Evolutionary conservation across 2,797 vertebrate species (phyloP).

Genomic region (Denticeps clupeoides): DNA sequence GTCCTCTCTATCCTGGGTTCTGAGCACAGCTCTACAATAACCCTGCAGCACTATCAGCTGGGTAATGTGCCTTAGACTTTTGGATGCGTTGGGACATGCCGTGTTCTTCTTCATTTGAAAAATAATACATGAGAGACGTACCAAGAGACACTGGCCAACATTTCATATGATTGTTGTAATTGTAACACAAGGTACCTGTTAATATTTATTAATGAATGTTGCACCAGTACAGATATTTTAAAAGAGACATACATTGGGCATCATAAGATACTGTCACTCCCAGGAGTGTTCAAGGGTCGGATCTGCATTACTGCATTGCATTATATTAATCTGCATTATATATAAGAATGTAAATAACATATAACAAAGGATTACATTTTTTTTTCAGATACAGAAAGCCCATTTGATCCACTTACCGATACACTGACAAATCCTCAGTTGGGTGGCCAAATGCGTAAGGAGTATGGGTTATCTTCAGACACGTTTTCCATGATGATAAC

Average conservation of each 20-base stretch:
- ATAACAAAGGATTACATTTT: not conserved
- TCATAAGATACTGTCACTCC: too few relatives aligned
- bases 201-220: too few relatives aligned
- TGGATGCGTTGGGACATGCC: not conserved
- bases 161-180: too few relatives aligned
- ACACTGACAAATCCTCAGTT: slow-evolving; percentile 39
- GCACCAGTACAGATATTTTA: too few relatives aligned
- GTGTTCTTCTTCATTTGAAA: not conserved
- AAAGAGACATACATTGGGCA: too few relatives aligned
- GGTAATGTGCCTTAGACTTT: slow-evolving; percentile 31
- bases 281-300: too few relatives aligned
- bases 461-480: slow-evolving; percentile 48
- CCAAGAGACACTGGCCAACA: too few relatives aligned
- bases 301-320: too few relatives aligned
- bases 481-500: slow-evolving; percentile 63
- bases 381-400: slow-evolving; percentile 18
- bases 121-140: too few relatives aligned
- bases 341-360: too few relatives aligned
- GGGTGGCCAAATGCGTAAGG: slow-evolving; percentile 48
- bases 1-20: slow-evolving; percentile 50
- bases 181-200: too few relatives aligned
- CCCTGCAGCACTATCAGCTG: slow-evolving; percentile 49
- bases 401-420: slow-evolving; percentile 19
- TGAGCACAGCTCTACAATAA: slow-evolving; percentile 37
- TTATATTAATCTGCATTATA: too few relatives aligned